These are phyloP conservation scores for Tanytarsus gracilentus DNA, from an alignment of 2,888 invertebrate genomes.

Conservation along the genomic window DNA sequence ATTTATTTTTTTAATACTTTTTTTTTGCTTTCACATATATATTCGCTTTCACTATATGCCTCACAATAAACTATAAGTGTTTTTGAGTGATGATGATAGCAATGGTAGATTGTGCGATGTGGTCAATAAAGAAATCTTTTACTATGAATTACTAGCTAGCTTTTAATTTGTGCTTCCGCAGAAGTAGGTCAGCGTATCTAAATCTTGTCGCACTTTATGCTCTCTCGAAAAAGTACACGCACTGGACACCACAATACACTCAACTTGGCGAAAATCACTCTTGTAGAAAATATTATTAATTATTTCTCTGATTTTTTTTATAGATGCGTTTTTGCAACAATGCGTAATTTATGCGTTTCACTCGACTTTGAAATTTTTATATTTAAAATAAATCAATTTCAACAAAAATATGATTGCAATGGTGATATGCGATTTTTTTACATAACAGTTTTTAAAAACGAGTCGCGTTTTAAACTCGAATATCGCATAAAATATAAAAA, in stretches of 20 bases:
- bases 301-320: too few relatives aligned
- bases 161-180: slow-evolving; percentile 18
- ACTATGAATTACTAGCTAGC: slow-evolving; percentile 7
- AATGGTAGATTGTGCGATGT: too few relatives aligned
- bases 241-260: not conserved
- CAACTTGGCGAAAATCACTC: too few relatives aligned
- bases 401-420: not conserved
- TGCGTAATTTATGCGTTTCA: not conserved
- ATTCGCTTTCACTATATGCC: slow-evolving; percentile 26
- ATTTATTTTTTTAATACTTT: slow-evolving; percentile 1
- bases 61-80: slow-evolving; percentile 7
- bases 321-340: too few relatives aligned
- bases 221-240: not conserved
- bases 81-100: too few relatives aligned
- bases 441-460: slow-evolving; percentile 20
- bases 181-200: slow-evolving; percentile 24
- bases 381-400: not conserved
- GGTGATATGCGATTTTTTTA: slow-evolving; percentile 1
- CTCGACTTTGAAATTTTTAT: slow-evolving; percentile 3
- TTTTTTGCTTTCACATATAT: slow-evolving; percentile 22
- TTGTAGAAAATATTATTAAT: too few relatives aligned
- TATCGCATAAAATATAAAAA: not conserved
- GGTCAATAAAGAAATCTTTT: slow-evolving; percentile 8
- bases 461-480: slow-evolving; percentile 14
- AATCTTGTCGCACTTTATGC: not conserved